These are phyloP conservation scores for Diprion similis DNA, from an alignment of 1,140 invertebrate species.

Conservation along the genomic window DNA sequence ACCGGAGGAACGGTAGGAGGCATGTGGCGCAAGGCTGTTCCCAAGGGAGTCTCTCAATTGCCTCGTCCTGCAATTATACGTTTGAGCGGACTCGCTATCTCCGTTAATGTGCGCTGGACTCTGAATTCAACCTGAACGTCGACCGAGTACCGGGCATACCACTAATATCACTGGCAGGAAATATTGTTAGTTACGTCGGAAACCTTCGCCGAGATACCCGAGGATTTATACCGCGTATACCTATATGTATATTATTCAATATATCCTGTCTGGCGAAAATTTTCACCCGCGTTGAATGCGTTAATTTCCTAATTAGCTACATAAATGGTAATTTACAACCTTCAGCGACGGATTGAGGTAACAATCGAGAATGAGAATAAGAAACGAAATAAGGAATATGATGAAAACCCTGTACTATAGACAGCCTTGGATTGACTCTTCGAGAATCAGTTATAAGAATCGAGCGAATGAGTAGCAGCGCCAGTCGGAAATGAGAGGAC, in stretches of 20 bases:
- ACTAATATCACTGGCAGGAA: constrained; percentile 30
- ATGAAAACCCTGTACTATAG: too few species aligned
- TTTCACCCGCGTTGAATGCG: too few species aligned
- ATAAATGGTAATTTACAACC: too few species aligned
- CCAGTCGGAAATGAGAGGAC: not conserved
- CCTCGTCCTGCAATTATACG: constrained; percentile 59
- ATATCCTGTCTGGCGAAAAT: too few species aligned
- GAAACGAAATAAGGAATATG: too few species aligned
- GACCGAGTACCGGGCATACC: constrained; percentile 21
- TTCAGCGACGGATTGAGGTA: too few species aligned
- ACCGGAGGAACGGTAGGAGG: constrained; percentile 40
- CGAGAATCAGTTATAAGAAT: too few species aligned
- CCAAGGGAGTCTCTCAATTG: constrained; percentile 55
- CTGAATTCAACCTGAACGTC: constrained; percentile 39
- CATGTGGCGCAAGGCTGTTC: constrained; percentile 39
- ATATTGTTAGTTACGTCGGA: constrained; percentile 42
- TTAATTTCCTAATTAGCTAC: too few species aligned
- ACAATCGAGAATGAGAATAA: too few species aligned
- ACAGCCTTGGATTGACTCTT: too few species aligned
- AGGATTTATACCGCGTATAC: not conserved
- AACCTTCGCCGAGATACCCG: not conserved
- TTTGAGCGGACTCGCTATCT: constrained; percentile 58
- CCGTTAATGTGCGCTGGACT: constrained; percentile 55
- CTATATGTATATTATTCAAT: too few species aligned
- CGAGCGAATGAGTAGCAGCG: too few species aligned